phyloP scores from a whole-genome alignment of 2,888 invertebrate species.

The Octodonta nipae region DNA sequence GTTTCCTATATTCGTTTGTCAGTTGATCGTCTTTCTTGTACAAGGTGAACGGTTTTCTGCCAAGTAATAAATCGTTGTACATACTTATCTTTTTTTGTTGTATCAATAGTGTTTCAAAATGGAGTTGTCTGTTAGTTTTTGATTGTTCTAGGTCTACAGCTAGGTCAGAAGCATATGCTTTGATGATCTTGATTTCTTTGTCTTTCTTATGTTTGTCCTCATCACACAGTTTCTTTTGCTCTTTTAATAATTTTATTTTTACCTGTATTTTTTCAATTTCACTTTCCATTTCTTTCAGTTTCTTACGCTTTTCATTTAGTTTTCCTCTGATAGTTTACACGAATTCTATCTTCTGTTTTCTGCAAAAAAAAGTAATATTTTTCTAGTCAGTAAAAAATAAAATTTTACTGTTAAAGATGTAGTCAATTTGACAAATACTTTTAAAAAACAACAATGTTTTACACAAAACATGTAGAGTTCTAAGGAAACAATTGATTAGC shows the following conservation, averaged over 20 bases:
- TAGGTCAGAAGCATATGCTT: constrained; percentile 10
- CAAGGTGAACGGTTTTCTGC: constrained; percentile 23
- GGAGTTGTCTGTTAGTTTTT: constrained; percentile 36
- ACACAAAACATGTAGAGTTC: no score
- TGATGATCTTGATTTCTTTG: constrained; percentile 7
- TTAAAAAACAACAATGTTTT: no score
- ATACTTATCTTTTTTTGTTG: constrained; percentile 56
- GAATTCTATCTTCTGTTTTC: constrained; percentile 31
- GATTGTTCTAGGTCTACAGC: constrained; percentile 24
- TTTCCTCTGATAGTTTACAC: constrained; percentile 42
- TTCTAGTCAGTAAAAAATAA: no score
- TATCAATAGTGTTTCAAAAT: constrained; percentile 47
- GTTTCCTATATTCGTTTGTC: constrained; percentile 44
- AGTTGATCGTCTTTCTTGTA: constrained; percentile 36
- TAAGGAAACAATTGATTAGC: no score
- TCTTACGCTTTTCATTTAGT: constrained; percentile 44
- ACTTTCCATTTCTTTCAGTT: constrained; percentile 41
- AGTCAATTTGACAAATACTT: no score
- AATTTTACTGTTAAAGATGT: no score
- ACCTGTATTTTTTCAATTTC: constrained; percentile 18
- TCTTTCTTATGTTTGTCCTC: constrained; percentile 7
- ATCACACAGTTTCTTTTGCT: constrained; percentile 6
- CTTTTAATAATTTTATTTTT: constrained; percentile 5
- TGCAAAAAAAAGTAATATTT: constrained; percentile 5
- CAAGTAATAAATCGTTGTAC: constrained; percentile 40